Conservation (phyloP, 2,888 invertebrate species). For the Drosophila villosipedis region DNA sequence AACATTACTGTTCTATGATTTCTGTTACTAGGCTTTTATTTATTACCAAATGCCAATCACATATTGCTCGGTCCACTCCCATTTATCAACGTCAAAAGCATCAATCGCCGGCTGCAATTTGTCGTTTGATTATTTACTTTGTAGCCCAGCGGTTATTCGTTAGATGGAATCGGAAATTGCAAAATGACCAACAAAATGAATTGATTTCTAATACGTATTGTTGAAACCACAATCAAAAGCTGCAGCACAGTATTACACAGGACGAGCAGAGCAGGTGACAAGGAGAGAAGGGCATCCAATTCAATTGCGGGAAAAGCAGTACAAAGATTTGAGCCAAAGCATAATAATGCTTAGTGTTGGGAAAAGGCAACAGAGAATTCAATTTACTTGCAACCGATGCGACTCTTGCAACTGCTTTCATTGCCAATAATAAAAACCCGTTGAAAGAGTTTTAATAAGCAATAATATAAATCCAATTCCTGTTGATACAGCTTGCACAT, state of each 20-base stretch:
- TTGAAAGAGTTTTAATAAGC: conserved; percentile 60
- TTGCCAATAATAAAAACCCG: conserved; percentile 20
- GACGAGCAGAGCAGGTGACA: conserved; percentile 14
- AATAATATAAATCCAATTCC: conserved; percentile 44
- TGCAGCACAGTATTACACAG: neutral
- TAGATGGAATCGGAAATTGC: conserved; percentile 66
- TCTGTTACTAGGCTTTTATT: conserved; percentile 19
- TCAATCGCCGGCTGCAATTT: conserved; percentile 70
- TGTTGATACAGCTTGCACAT: conserved; percentile 11
- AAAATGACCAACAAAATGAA: conserved; percentile 75
- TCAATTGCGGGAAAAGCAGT: neutral
- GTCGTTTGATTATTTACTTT: conserved; percentile 63
- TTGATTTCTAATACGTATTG: conserved; percentile 72
- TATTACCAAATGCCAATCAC: conserved; percentile 23
- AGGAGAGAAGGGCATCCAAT: conserved; percentile 13
- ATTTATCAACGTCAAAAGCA: conserved; percentile 62
- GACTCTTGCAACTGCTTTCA: conserved; percentile 26
- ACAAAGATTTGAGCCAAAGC: neutral
- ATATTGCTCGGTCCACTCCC: conserved; percentile 28
- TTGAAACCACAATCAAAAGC: conserved; percentile 17
- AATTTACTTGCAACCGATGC: conserved; percentile 57
- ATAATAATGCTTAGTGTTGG: conserved; percentile 20
- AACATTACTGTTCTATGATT: neutral
- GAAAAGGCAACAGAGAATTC: conserved; percentile 46
- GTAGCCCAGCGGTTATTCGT: conserved; percentile 37